Base-by-base conservation (phyloP, 2,113 vertebrate genomes). In the Telmatochromis brichardi region DNA sequence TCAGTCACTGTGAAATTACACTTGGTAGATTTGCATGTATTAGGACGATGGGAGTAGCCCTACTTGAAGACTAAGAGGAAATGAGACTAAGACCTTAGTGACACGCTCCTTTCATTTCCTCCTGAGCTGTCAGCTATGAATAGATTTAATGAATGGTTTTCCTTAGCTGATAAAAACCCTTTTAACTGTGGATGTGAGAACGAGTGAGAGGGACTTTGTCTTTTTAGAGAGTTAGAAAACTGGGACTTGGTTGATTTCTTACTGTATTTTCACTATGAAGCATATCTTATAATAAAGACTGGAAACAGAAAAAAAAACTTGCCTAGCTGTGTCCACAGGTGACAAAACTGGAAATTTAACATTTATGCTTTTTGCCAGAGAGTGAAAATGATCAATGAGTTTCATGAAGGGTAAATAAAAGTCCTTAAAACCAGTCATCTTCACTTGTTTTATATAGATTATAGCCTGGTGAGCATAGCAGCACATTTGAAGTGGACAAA, bases 101-200 rank as follows among this genome's bases (percentile, higher is more conserved):
- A 85, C 80, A 86, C 10, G 3, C 53, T 80, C 80, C 58, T 65
- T 87, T 85, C 82, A 85, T 91, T 82, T 90, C 90, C 88, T 86
- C 86, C 89, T 83, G 81, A 58, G 82, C 88, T 90, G 90, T 90
- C 90, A 78, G 83, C 82, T 94, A 90, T 87, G 57, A 90, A 94
- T 93, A 93, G 86, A 88, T 57, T 33, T 90, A 90, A 94, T 94
- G 57, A 90, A 94, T 88, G 87, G 88, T 86, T 91, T 71, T 92
- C 65, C 71, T 82, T 79, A 37, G 81, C 84, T 88, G 86, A 89
- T 93, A 86, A 89, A 85, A 82, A 33, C n/a, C 68, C 31, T 73
- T 28, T 80, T 85, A 58, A 63, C 23, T 40, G 82, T 80, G 14
- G 33, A 88, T 40, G 19, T 82, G 81, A 82, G 5, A 78, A 51